phyloP scores from a whole-genome alignment of 2,888 invertebrate genomes.

The Brachynemurus nebulosus region DNA sequence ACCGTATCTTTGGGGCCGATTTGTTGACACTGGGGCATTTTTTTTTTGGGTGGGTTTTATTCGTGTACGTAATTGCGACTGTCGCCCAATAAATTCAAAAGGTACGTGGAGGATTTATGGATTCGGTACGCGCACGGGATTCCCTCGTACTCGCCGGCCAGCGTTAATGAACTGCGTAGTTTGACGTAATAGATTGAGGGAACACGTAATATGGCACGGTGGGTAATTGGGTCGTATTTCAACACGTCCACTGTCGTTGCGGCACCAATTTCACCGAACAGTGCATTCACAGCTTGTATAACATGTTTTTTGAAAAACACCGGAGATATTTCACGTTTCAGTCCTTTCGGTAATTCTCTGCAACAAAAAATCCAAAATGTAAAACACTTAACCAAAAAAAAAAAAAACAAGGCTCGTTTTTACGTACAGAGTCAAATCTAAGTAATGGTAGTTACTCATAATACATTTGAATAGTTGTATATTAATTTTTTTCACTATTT shows the following conservation, averaged over 20 bases:
- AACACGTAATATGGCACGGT: constrained; percentile 41
- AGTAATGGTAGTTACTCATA: constrained; percentile 32
- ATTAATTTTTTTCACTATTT: too few species aligned
- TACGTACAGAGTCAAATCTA: constrained; percentile 42
- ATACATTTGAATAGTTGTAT: too few species aligned
- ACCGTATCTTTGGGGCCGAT: constrained; percentile 53
- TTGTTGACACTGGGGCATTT: constrained; percentile 35
- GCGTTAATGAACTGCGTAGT: constrained; percentile 40
- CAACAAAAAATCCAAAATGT: constrained; percentile 10
- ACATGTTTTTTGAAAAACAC: constrained; percentile 44
- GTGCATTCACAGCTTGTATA: constrained; percentile 32
- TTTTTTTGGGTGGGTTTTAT: constrained; percentile 23
- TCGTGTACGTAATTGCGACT: constrained; percentile 28
- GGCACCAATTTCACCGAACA: constrained; percentile 45
- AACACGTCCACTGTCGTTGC: constrained; percentile 39
- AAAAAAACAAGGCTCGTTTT: constrained; percentile 13
- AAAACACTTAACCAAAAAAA: constrained; percentile 12
- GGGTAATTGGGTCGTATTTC: constrained; percentile 34
- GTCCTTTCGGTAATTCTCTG: constrained; percentile 34
- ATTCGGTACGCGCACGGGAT: constrained; percentile 38
- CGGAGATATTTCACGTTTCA: constrained; percentile 30
- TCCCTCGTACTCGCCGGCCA: constrained; percentile 35
- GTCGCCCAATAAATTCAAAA: constrained; percentile 29
- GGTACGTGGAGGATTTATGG: constrained; percentile 35
- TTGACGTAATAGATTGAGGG: constrained; percentile 38